A percentile compares a stretch with the other conserved stretches of the same genome.
phyloP scores from a whole-genome alignment of 2,888 invertebrate genomes.

The Euzetes globulus region DNA sequence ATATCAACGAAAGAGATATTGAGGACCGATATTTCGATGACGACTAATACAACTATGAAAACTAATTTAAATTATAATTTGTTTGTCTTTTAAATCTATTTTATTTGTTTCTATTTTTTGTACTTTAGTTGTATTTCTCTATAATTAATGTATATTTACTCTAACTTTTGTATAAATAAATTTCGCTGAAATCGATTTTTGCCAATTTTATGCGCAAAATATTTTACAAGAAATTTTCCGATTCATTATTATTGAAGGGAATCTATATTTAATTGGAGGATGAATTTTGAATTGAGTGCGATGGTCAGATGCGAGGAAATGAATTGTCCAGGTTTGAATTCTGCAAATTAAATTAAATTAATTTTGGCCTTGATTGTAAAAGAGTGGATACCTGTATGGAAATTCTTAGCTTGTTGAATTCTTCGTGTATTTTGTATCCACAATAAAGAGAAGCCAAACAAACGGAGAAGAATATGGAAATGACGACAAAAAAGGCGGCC shows the following conservation, averaged over 20 bases:
- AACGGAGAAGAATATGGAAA: not conserved
- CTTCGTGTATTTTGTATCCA: not conserved
- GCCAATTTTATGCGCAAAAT: too few species aligned
- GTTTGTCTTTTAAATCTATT: too few species aligned
- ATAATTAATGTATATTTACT: too few species aligned
- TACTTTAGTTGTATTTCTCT: too few species aligned
- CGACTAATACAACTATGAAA: conserved; percentile 49
- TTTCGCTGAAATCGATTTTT: too few species aligned
- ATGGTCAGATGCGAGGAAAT: not conserved
- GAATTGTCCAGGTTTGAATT: not conserved
- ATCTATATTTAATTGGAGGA: not conserved
- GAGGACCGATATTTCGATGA: conserved; percentile 87
- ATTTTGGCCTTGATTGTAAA: not conserved
- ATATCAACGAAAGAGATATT: conserved; percentile 66
- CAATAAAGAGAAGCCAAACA: not conserved
- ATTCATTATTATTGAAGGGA: too few species aligned
- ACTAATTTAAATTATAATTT: too few species aligned
- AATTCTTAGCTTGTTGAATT: not conserved
- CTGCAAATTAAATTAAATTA: not conserved
- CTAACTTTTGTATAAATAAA: not conserved
- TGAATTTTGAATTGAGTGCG: not conserved
- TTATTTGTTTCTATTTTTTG: too few species aligned
- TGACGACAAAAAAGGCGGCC: not conserved
- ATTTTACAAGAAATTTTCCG: too few species aligned
- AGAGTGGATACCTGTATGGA: not conserved